Base-by-base conservation (phyloP, 2,113 vertebrate genomes). In the Meleagris gallopavo region DNA sequence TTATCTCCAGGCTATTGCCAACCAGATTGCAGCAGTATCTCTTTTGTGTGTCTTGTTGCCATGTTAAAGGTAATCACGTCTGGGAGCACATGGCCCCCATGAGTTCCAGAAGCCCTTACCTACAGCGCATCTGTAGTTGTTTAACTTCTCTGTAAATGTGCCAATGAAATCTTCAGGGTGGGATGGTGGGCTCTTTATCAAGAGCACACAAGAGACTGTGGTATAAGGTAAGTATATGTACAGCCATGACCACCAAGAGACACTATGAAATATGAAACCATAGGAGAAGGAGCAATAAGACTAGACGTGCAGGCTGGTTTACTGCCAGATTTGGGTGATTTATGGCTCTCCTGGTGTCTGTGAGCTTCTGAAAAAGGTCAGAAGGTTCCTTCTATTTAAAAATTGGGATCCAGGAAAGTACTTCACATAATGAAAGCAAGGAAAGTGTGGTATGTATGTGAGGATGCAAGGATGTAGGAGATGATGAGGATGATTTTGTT, bases 351-450 rank as follows among this genome's bases (percentile, higher is more conserved):
- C 21, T 45, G 67, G 16, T 95, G 52, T 83, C 64, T 85, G n/a
- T 32, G 48, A 67, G 86, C 86, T 91, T 76, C 90, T 89, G 87
- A 55, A 94, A 90, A 93, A 77, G 61, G 78, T 91, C 85, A 78
- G 40, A 54, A 81, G 77, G 84, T 90, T 84, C 29, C 36, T 92
- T 71, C 84, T 79, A 2, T 87, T 91, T 80, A 75, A 84, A 95
- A 90, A 80, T 10, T 18, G 65, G 86, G 66, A 82, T 24, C 27
- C 54, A n/a, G 84, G 43, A 80, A 64, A 38, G 40, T 18, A 38
- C 21, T 71, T 77, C n/a, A 27, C 32, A 11, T 84, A 77, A 83
- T 83, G 43, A 21, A 16, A 62, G n/a, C 19, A 48, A 62, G 55
- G 27, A 36, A 80, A 40, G 32, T 11, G 17, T 13, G 43, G 24